Evolutionary conservation across 2,888 invertebrate species (phyloP).

Genomic region (Diplolepis rosae): DNA sequence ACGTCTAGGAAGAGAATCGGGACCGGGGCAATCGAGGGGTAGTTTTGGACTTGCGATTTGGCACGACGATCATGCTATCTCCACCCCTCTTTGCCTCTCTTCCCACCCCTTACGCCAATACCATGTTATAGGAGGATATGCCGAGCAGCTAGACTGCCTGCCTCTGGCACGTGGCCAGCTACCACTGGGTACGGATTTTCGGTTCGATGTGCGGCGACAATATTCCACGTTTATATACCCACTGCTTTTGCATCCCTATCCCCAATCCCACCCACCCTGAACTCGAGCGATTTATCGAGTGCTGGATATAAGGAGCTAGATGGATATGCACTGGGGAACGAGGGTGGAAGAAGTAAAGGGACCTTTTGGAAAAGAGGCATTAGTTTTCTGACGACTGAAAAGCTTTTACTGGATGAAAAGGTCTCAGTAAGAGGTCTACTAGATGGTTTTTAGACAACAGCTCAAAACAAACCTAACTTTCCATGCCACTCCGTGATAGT

Average conservation of each 20-base stretch:
- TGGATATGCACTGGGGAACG: constrained; percentile 16
- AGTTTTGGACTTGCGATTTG: constrained; percentile 43
- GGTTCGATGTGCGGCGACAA: constrained; percentile 62
- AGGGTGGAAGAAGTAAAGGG: constrained; percentile 29
- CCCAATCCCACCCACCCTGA: not conserved
- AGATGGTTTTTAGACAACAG: constrained; percentile 10
- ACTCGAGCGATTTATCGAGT: constrained; percentile 47
- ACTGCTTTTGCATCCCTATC: not conserved
- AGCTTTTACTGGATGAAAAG: constrained; percentile 44
- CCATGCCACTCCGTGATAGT: not conserved
- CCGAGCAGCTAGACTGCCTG: constrained; percentile 36
- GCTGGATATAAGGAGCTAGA: constrained; percentile 33
- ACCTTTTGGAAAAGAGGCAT: constrained; percentile 34
- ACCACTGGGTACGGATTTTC: constrained; percentile 58
- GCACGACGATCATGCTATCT: constrained; percentile 26
- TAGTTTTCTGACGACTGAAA: constrained; percentile 37
- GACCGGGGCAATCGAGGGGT: constrained; percentile 21
- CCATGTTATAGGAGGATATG: constrained; percentile 32
- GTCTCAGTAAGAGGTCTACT: constrained; percentile 28
- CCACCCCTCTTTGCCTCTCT: not conserved
- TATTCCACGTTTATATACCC: constrained; percentile 58
- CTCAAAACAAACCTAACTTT: constrained; percentile 7
- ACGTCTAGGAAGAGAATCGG: constrained; percentile 24
- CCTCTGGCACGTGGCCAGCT: constrained; percentile 46
- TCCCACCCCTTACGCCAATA: not conserved